Base-by-base conservation (phyloP, 1,140 invertebrate species). In the Heliconius hermathena region DNA sequence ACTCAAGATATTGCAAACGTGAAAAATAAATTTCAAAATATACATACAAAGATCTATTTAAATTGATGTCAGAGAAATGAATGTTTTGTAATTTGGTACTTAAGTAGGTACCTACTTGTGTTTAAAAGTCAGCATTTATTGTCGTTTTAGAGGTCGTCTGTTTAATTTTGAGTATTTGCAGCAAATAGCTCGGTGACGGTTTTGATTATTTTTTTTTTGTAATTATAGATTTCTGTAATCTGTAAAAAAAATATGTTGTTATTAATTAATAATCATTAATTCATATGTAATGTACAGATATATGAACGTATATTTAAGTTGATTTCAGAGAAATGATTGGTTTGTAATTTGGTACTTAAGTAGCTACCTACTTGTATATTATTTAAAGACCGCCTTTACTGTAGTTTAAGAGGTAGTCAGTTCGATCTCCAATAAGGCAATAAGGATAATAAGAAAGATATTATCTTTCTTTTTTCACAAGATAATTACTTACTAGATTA, bases 11-110 rank as follows among this genome's bases (percentile, higher is more conserved):
- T 72, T 72, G 71, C 36, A 41, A 41, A 72, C 33, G 18, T 41
- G 71, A 72, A 38, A 72, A 41, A 72, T 72, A 72, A 1, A 72
- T 72, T 72, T 72, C 71, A 72, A 72, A 41, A 72, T 72, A 72
- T 72, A 72, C n/a, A 72, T 38, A 72, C 36, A 66, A 29, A 66
- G 60, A 66, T 66, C 60, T 66, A 66, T 66, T 66, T 66, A 66
- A 66, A 66, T 66, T 66, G 22, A 66, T 66, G 60, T 66, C 60
- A 66, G 60, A 66, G 60, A 66, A 29, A 66, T 66, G 60, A n/a
- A 22, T 57, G n/a, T 57, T 57, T 57, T 57, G 54, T 66, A 66
- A 66, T 66, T 66, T 66, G 60, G 22, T 29, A 29, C 9, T 66
- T 66, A n/a, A 46, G 41, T 46, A 46, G 41, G 41, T 46, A 46